A percentile compares a stretch with the other conserved stretches of the same genome.
Conservation (phyloP, 2,797 vertebrate species). For the Coilia nasus region DNA sequence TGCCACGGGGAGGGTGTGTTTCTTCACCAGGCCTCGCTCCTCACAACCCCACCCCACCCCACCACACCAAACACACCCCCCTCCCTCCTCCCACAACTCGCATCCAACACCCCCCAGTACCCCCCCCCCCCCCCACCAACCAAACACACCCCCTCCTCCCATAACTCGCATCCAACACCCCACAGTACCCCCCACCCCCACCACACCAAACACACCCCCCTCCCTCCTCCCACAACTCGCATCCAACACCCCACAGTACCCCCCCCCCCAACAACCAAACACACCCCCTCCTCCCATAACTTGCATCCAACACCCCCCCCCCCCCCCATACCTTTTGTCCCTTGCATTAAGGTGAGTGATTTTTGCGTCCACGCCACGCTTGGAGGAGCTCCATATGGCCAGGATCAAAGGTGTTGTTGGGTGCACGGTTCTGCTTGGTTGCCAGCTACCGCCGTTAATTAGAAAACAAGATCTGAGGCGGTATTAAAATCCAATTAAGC, state of each 20-base stretch:
- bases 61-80: constrained; percentile 19
- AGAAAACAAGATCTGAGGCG: constrained; percentile 87
- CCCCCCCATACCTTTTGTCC: constrained; percentile 73
- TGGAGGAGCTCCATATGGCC: constrained; percentile 84
- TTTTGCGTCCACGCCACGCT: constrained; percentile 77
- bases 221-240: constrained; percentile 60
- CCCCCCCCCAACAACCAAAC: neutral
- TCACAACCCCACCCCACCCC: constrained; percentile 32
- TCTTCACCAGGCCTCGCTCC: constrained; percentile 32
- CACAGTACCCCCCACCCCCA: neutral
- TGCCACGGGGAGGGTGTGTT: constrained; percentile 64
- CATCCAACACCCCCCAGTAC: too few relatives aligned
- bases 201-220: constrained; percentile 33
- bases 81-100: neutral
- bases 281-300: neutral
- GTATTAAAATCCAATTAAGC: constrained; percentile 88
- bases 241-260: too few relatives aligned
- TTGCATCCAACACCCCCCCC: constrained; percentile 62
- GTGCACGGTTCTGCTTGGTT: constrained; percentile 84
- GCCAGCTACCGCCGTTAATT: constrained; percentile 84
- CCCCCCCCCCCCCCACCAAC: neutral
- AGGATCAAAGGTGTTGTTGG: constrained; percentile 85
- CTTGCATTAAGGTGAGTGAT: constrained; percentile 78
- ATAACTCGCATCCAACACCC: too few relatives aligned
- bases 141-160: neutral